These are phyloP conservation scores for Andricus grossulariae DNA, from an alignment of 1,140 invertebrate genomes.

Conservation along the genomic window DNA sequence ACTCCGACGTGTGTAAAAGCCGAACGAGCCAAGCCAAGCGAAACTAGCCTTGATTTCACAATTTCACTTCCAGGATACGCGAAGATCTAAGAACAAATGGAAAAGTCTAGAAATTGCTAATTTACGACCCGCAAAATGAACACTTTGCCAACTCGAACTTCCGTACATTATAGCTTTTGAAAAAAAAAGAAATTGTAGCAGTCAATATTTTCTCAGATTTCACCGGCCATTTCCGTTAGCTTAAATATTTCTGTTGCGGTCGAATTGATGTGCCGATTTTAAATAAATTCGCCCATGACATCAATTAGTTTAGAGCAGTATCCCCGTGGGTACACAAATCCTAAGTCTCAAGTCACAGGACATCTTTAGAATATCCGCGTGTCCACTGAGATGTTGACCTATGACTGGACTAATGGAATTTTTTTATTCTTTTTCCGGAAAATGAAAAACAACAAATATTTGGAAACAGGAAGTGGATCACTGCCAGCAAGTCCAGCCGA, in stretches of 20 bases:
- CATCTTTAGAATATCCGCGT: too few species aligned
- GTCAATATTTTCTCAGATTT: constrained; percentile 10
- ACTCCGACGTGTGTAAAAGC: constrained; percentile 47
- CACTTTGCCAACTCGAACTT: constrained; percentile 20
- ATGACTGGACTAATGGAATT: background rate
- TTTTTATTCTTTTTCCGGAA: constrained; percentile 44
- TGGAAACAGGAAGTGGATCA: constrained; percentile 81
- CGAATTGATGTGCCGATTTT: too few species aligned
- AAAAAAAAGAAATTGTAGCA: constrained; percentile 2
- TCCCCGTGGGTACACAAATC: too few species aligned
- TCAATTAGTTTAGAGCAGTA: too few species aligned
- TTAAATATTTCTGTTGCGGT: background rate
- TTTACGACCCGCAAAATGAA: constrained; percentile 25
- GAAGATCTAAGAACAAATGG: constrained; percentile 20
- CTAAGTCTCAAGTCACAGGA: too few species aligned
- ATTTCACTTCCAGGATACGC: constrained; percentile 36
- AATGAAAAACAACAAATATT: background rate
- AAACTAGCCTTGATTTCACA: constrained; percentile 39
- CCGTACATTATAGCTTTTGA: constrained; percentile 15
- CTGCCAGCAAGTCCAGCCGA: constrained; percentile 97
- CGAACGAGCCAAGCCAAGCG: constrained; percentile 46
- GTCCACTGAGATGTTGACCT: background rate
- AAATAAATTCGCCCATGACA: too few species aligned
- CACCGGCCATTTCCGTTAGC: background rate
- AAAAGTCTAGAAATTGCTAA: constrained; percentile 28